Base-by-base conservation (phyloP, 2,113 vertebrate species). In the Sebastes schlegelii region DNA sequence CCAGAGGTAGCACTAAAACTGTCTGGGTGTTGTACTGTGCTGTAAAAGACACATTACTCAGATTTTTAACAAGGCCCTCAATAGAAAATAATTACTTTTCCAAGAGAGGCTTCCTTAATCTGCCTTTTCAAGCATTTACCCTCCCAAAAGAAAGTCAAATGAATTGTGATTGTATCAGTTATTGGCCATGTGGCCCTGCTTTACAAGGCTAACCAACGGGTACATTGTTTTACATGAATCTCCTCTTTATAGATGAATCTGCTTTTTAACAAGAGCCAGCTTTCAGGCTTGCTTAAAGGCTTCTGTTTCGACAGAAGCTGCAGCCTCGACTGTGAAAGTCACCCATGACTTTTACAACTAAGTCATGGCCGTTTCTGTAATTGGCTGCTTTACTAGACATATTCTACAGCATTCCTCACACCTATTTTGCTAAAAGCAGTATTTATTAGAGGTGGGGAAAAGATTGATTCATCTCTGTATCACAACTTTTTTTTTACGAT, bases 41-140 rank as follows among this genome's bases (percentile, higher is more conserved):
- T 54, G 60, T 83, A 75, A 89, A 86, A 79, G 57, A 74, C 77
- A 89, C 70, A 85, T 77, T 87, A 71, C 65, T 82, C 60, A 9
- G 4, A 63, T 85, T 75, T 84, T 82, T 73, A 85, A 85, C 76
- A 79, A 87, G 79, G 74, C 34, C 34, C 60, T 63, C 23, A 10
- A 60, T 57, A 11, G 61, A 81, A 79, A 86, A 83, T 84, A 73
- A 82, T 80, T 66, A 84, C 68, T 77, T 83, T 80, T 66, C 43
- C 2, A 68, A 17, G 46, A 54, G 55, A 34, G 9, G 40, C 45
- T 58, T 75, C 43, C 60, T 46, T n/a, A 8, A 74, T 81, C 57
- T 70, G 58, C 4, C 70, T 58, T 80, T 49, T 82, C 13, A 55
- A 14, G 52, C 42, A 49, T 82, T 76, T 26, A 58, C 8, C 26